These are phyloP conservation scores for Drosophila kanapiae DNA, from an alignment of 1,140 invertebrate species.

Conservation along the genomic window DNA sequence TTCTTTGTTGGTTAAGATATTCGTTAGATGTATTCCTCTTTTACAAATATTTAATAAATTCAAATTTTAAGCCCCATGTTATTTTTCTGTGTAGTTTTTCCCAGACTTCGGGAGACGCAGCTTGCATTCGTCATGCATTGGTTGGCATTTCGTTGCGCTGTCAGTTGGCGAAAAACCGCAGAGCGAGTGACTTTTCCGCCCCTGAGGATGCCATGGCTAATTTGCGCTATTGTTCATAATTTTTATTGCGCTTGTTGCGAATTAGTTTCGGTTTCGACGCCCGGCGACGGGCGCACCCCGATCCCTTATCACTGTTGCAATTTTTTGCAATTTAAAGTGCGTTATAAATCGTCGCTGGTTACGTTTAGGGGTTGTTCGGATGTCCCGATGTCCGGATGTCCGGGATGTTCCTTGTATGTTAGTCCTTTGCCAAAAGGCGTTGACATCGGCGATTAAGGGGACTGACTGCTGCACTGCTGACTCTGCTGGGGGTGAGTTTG, in stretches of 20 bases:
- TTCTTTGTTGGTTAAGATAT: too few relatives aligned
- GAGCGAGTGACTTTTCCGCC: slow-evolving; percentile 53
- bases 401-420: slow-evolving; percentile 1
- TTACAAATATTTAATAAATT: neutral
- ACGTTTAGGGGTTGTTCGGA: slow-evolving; percentile 61
- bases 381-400: neutral
- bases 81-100: neutral
- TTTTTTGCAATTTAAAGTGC: slow-evolving; percentile 82
- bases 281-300: slow-evolving; percentile 19
- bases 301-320: slow-evolving; percentile 63
- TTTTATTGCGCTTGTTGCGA: slow-evolving; percentile 84
- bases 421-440: slow-evolving; percentile 53
- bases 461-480: slow-evolving; percentile 47
- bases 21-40: too few relatives aligned
- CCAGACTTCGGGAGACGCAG: slow-evolving; percentile 17
- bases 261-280: slow-evolving; percentile 81
- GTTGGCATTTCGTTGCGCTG: slow-evolving; percentile 80
- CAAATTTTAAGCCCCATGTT: too few relatives aligned
- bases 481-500: slow-evolving; percentile 39
- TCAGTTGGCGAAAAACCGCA: slow-evolving; percentile 73
- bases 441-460: slow-evolving; percentile 76
- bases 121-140: slow-evolving; percentile 74
- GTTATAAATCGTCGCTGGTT: slow-evolving; percentile 69
- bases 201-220: slow-evolving; percentile 62
- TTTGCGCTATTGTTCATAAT: slow-evolving; percentile 83